Evolutionary conservation across 2,113 vertebrate species (phyloP).

Genomic region (Columba livia): DNA sequence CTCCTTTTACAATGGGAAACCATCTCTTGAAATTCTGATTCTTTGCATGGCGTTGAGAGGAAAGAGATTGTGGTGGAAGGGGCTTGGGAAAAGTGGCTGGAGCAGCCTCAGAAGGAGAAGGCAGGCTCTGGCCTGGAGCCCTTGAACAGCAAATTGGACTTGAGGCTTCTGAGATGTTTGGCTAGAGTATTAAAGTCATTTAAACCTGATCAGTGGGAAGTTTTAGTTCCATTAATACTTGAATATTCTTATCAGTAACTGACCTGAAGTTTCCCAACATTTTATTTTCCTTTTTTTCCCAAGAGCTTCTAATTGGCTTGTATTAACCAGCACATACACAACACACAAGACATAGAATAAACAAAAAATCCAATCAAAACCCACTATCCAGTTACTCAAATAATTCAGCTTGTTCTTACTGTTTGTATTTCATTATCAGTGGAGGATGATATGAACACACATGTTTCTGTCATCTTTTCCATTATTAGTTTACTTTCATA

Average conservation of each 20-base stretch:
- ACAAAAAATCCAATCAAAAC: background rate
- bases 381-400: background rate
- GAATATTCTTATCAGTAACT: background rate
- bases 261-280: background rate
- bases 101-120: background rate
- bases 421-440: background rate
- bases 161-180: background rate
- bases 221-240: background rate
- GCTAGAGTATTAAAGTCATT: background rate
- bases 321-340: background rate
- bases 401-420: background rate
- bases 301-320: background rate
- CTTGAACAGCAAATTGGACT: background rate
- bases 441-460: accelerated
- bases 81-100: background rate
- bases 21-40: background rate
- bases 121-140: background rate
- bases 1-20: background rate
- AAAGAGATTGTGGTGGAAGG: background rate
- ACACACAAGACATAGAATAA: background rate
- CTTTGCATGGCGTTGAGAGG: background rate
- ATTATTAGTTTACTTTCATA: background rate
- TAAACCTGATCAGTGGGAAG: background rate
- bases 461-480: background rate
- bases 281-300: background rate